phyloP scores from a whole-genome alignment of 2,888 invertebrate genomes.

The Agonopterix heracliana region DNA sequence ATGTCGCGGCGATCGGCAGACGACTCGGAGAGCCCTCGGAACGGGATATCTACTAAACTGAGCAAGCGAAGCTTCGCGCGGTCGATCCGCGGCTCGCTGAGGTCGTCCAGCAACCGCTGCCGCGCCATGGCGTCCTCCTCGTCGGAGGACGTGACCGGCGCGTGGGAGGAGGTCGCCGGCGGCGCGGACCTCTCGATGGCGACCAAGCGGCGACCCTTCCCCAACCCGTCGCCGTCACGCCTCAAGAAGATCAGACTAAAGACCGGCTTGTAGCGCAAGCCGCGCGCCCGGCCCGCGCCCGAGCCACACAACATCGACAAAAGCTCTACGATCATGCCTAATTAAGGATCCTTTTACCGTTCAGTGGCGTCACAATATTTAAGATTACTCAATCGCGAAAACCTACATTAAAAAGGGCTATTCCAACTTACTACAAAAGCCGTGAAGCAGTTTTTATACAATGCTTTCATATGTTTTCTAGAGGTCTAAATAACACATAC shows the following conservation, averaged over 20 bases:
- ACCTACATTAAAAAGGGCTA: too few species aligned
- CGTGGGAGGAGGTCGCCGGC: conserved; percentile 49
- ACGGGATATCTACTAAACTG: conserved; percentile 33
- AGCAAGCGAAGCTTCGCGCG: conserved; percentile 53
- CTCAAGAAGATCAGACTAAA: conserved; percentile 67
- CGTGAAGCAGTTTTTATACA: too few species aligned
- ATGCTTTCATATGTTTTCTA: too few species aligned
- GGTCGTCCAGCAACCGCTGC: conserved; percentile 24
- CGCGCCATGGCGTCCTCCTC: conserved; percentile 50
- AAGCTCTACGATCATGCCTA: too few species aligned
- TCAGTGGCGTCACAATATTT: too few species aligned
- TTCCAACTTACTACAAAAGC: too few species aligned
- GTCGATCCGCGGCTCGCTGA: conserved; percentile 25
- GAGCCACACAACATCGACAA: not conserved
- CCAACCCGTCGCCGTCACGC: conserved; percentile 40
- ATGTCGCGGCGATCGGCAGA: conserved; percentile 46
- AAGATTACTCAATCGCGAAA: too few species aligned
- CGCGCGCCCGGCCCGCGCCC: conserved; percentile 32
- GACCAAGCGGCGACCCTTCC: conserved; percentile 46
- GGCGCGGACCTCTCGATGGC: conserved; percentile 24
- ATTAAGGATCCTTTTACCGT: too few species aligned
- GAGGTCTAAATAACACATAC: too few species aligned
- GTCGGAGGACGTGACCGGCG: conserved; percentile 41
- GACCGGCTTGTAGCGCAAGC: conserved; percentile 52
- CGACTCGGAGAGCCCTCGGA: conserved; percentile 45